Base-by-base conservation (phyloP, 1,140 invertebrate species). In the Drosophila insularis region DNA sequence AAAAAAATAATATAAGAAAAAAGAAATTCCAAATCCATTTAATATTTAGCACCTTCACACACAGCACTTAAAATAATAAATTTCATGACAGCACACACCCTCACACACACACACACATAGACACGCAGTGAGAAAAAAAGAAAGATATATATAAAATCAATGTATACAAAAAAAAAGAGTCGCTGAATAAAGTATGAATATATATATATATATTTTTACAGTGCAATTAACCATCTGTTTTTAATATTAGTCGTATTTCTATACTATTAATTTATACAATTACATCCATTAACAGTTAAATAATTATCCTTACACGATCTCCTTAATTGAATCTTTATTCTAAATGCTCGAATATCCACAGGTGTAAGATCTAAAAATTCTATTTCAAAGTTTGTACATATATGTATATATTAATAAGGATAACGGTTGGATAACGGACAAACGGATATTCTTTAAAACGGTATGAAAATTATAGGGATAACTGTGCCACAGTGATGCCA, bases 131-230 rank as follows among this genome's bases (percentile, higher is more conserved):
- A 75, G 58, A 68, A 61, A 17, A 40, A 68, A 62, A 2, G n/a
- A 23, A 23, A 46, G 19, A 68, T 35, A 67, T 63, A 67, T 63
- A 55, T 39, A 60, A 56, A 60, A 60, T 40, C 54, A 67, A 39
- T 19, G 21, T 35, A 59, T 31, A 53, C 39, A 54, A 71, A 71
- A 71, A 54, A 71, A 71, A 71, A 71, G 23, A 71, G 35, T 50
- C 64, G 62, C 68, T 77, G 54, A 78, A 77, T 70, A 78, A 77
- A 77, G 56, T 55, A 78, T 50, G 17, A 53, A 10, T 68, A 68
- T 50, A 27, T 27, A 27, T 27, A 27, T 6, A 58, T 74, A 68
- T 74, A 74, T 68, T 58, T 74, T 68, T 74, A 77, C 68, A 59
- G 54, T 72, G 74, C 68, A 76, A 58, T 21, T 27, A 46, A 17